Evolutionary conservation across 2,888 invertebrate genomes (phyloP).

Genomic region (Oxycera nigricornis): DNA sequence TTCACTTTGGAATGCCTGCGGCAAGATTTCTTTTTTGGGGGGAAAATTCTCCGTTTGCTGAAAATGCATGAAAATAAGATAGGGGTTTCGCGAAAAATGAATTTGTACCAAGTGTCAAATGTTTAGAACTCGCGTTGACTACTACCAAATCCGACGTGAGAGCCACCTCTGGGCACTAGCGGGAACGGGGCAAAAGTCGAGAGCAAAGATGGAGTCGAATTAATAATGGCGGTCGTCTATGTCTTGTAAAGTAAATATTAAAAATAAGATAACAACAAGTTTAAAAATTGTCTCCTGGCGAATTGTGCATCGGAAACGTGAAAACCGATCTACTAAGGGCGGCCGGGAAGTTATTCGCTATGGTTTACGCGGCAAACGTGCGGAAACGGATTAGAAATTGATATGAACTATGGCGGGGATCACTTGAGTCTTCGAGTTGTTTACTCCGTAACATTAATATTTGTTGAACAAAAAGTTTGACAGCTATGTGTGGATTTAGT

Average conservation of each 20-base stretch:
- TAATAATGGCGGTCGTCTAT: slow-evolving; percentile 58
- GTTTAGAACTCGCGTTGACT: slow-evolving; percentile 33
- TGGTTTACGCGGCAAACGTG: slow-evolving; percentile 21
- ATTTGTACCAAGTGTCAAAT: neutral
- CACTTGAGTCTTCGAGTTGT: slow-evolving; percentile 52
- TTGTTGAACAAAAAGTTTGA: slow-evolving; percentile 48
- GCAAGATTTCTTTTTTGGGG: too few relatives aligned
- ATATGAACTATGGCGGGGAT: slow-evolving; percentile 52
- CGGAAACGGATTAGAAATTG: slow-evolving; percentile 41
- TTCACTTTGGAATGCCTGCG: too few relatives aligned
- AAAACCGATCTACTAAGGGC: slow-evolving; percentile 32
- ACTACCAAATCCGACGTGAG: neutral
- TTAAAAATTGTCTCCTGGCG: slow-evolving; percentile 47
- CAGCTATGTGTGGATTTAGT: slow-evolving; percentile 39
- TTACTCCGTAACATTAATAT: slow-evolving; percentile 49
- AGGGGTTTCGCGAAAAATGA: neutral
- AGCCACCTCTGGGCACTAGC: slow-evolving; percentile 48
- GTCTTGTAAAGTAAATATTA: slow-evolving; percentile 57
- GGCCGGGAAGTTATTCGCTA: slow-evolving; percentile 33
- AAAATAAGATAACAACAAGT: slow-evolving; percentile 52
- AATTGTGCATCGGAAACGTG: slow-evolving; percentile 40
- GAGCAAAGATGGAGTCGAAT: slow-evolving; percentile 57
- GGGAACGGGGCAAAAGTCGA: slow-evolving; percentile 48
- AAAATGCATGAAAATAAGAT: too few relatives aligned
- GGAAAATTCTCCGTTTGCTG: too few relatives aligned